These are phyloP conservation scores for Sweltsa coloradensis DNA, from an alignment of 1,140 invertebrate species.

Conservation along the genomic window DNA sequence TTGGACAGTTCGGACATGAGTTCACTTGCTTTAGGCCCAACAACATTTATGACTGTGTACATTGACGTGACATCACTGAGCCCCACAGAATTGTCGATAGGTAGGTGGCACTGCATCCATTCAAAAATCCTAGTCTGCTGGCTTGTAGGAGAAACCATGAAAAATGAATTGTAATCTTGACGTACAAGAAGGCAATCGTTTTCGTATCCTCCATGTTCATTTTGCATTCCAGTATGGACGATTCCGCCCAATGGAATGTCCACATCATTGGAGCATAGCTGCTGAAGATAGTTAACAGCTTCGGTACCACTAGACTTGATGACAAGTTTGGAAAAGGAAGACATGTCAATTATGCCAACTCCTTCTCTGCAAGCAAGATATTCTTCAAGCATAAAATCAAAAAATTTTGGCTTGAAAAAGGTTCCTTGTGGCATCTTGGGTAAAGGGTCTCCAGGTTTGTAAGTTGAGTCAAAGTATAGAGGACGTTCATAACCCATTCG, in stretches of 20 bases:
- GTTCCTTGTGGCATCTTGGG: constrained; percentile 40
- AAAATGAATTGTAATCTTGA: constrained; percentile 56
- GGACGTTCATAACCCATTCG: constrained; percentile 80
- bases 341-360: constrained; percentile 74
- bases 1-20: constrained; percentile 63
- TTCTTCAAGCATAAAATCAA: constrained; percentile 59
- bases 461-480: constrained; percentile 42
- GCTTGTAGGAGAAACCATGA: constrained; percentile 73
- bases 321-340: constrained; percentile 73
- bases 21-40: constrained; percentile 63
- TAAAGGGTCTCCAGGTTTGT: constrained; percentile 30
- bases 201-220: constrained; percentile 64
- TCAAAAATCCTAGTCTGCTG: constrained; percentile 64
- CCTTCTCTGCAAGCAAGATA: constrained; percentile 66
- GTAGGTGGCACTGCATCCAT: constrained; percentile 60
- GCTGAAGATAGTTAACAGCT: constrained; percentile 56
- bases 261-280: constrained; percentile 64
- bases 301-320: constrained; percentile 49
- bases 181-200: constrained; percentile 69
- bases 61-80: constrained; percentile 67
- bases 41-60: constrained; percentile 74
- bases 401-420: constrained; percentile 65
- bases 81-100: constrained; percentile 46
- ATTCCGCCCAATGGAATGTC: constrained; percentile 59
- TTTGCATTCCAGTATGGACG: constrained; percentile 73